Percentiles rank a stretch among this genome's conserved stretches.
Conservation (phyloP, 2,888 invertebrate species). For the Cheilosia vulpina region DNA sequence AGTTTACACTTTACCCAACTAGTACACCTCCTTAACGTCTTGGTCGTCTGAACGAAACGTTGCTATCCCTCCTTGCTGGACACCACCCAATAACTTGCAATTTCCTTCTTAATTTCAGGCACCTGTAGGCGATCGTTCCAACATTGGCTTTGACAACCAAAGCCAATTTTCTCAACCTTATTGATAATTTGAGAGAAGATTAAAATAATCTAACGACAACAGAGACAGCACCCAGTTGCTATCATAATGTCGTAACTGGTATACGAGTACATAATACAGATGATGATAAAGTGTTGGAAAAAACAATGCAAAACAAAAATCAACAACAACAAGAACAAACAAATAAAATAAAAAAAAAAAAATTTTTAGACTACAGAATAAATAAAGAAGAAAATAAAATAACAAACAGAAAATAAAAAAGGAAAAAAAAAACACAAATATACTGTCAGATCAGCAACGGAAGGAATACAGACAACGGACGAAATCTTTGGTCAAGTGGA, state of each 20-base stretch:
- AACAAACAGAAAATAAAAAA: constrained; percentile 12
- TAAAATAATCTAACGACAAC: constrained; percentile 75
- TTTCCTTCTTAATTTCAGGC: constrained; percentile 55
- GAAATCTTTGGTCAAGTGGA: constrained; percentile 39
- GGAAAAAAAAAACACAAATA: constrained; percentile 14
- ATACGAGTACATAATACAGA: constrained; percentile 72
- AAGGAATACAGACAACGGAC: constrained; percentile 59
- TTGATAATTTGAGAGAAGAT: constrained; percentile 79
- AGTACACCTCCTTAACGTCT: no score
- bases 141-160: constrained; percentile 80
- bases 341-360: constrained; percentile 37
- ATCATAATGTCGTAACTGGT: constrained; percentile 71
- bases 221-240: constrained; percentile 74
- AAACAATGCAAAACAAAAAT: constrained; percentile 53
- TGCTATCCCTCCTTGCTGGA: neutral
- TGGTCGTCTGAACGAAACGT: no score
- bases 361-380: constrained; percentile 16
- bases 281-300: constrained; percentile 68
- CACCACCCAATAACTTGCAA: neutral
- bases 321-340: constrained; percentile 55
- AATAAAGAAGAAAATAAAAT: constrained; percentile 20
- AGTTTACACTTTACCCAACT: no score
- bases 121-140: constrained; percentile 79
- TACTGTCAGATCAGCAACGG: constrained; percentile 57
- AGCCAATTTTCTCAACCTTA: constrained; percentile 84